These are phyloP conservation scores for Dynastes maya DNA, from an alignment of 2,888 invertebrate species.

Conservation along the genomic window DNA sequence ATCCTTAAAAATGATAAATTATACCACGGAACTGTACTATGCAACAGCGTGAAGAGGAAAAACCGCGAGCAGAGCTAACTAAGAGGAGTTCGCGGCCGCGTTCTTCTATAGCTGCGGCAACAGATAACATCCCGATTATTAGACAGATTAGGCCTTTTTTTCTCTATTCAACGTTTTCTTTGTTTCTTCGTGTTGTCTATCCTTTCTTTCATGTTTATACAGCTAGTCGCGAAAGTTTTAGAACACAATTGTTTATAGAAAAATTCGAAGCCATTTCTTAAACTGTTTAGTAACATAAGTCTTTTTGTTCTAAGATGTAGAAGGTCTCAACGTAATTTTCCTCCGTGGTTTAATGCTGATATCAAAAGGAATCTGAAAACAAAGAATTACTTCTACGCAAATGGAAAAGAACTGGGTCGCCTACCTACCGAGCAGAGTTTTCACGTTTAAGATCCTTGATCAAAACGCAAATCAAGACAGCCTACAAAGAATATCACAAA, in stretches of 20 bases:
- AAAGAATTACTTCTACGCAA: too few relatives aligned
- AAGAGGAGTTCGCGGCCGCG: conserved; percentile 23
- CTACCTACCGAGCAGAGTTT: too few relatives aligned
- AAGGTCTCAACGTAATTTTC: too few relatives aligned
- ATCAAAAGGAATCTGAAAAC: too few relatives aligned
- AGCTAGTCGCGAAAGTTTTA: not conserved
- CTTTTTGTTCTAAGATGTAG: too few relatives aligned
- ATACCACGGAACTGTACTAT: conserved; percentile 49
- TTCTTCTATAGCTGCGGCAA: conserved; percentile 30
- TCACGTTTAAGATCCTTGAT: too few relatives aligned
- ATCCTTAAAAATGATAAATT: conserved; percentile 48
- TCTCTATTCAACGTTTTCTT: not conserved
- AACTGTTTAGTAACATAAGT: too few relatives aligned
- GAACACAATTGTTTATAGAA: not conserved
- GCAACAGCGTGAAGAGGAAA: conserved; percentile 19
- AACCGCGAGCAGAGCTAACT: not conserved
- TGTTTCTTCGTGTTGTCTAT: conserved; percentile 21
- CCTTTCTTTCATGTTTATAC: not conserved
- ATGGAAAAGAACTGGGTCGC: too few relatives aligned
- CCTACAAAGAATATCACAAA: too few relatives aligned
- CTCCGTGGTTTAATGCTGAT: too few relatives aligned
- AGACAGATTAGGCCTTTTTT: conserved; percentile 34
- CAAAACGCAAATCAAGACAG: too few relatives aligned
- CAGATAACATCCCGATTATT: conserved; percentile 45
- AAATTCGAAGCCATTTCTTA: too few relatives aligned